Percentiles rank a stretch among this genome's conserved stretches.
These are phyloP conservation scores for Chloropsis cyanopogon DNA, from an alignment of 2,113 vertebrate genomes.

Conservation along the genomic window DNA sequence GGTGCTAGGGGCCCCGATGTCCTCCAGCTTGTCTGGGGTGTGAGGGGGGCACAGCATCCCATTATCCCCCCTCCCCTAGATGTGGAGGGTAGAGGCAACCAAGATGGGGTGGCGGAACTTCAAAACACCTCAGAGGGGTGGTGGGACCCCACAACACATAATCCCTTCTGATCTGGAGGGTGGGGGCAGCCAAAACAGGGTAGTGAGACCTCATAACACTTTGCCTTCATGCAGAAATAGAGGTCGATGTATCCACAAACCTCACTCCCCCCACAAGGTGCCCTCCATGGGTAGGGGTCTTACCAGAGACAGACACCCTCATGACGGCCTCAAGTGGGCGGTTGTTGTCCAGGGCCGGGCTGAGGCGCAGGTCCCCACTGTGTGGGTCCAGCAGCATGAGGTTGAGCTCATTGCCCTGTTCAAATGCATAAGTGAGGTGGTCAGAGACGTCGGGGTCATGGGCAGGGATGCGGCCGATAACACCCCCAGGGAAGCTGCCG, in stretches of 20 bases:
- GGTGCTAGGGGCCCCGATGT: not conserved
- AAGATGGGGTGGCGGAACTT: not conserved
- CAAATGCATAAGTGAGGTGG: slow-evolving; percentile 85
- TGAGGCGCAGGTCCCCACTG: slow-evolving; percentile 89
- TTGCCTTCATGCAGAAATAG: not conserved
- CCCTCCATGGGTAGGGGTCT: not conserved
- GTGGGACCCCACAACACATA: not conserved
- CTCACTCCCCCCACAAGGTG: not conserved
- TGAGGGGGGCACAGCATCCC: not conserved
- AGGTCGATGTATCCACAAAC: no score
- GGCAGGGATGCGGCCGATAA: slow-evolving; percentile 90
- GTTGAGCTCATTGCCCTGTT: slow-evolving; percentile 90
- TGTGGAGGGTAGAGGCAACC: not conserved
- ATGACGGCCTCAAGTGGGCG: slow-evolving; percentile 92
- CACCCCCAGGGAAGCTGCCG: slow-evolving; percentile 86
- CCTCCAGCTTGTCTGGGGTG: not conserved
- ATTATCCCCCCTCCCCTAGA: no score
- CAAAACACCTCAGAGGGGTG: not conserved
- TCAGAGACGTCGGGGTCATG: slow-evolving; percentile 89
- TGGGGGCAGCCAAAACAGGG: not conserved
- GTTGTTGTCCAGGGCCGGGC: slow-evolving; percentile 91
- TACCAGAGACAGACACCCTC: slow-evolving; percentile 92
- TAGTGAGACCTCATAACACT: not conserved
- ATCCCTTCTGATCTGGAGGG: not conserved
- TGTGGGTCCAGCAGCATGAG: slow-evolving; percentile 88